Evolutionary conservation across 2,797 vertebrate species (phyloP), one percentile per base, ranked within the genome.

Genomic region (Hybognathus amarus): DNA sequence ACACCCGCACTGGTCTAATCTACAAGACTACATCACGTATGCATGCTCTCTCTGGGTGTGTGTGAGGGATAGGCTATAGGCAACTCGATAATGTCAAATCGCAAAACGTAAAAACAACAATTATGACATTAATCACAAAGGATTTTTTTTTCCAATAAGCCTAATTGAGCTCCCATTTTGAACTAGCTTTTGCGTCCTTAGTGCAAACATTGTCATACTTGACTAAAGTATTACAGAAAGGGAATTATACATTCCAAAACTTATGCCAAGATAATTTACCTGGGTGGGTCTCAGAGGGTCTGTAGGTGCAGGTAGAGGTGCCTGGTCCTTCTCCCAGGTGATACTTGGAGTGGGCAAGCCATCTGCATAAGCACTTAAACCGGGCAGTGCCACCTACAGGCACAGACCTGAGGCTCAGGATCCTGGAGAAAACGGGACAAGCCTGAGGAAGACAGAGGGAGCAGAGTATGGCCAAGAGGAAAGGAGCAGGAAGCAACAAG

Each of bases 291-390:
- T n/a, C n/a, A 73, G 45, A 40, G 78, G 6, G 24, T 80, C 71
- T 9, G 56, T 11, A n/a, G 64, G 92, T 52, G 92, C 85, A 6
- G 95, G 93, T 79, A 98, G 77, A 1, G 93, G 83, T 82, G 84
- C 86, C 36, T 93, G 91, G 91, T 98, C 93, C 91, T 96, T 99
- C 91, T 98, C 96, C 98, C 98, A 99, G 2, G 95, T 95, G 88
- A 98, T 96, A 86, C 92, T 79, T 0, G 98, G 97, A 8, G 94
- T 88, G 7, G 98, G 97, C 45, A 96, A 92, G 20, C 97, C 97
- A 77, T 97, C 94, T 0, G 96, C 94, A 59, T 94, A 94, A n/a
- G 91, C 98, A 99, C 90, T 97, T 93, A 56, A 99, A 98, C 45
- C 97, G 94, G 47, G 96, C 97, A 18, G 95, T 93, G 86, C 93